Base-by-base conservation (phyloP, 2,797 vertebrate species). In the Phaenicophaeus curvirostris region DNA sequence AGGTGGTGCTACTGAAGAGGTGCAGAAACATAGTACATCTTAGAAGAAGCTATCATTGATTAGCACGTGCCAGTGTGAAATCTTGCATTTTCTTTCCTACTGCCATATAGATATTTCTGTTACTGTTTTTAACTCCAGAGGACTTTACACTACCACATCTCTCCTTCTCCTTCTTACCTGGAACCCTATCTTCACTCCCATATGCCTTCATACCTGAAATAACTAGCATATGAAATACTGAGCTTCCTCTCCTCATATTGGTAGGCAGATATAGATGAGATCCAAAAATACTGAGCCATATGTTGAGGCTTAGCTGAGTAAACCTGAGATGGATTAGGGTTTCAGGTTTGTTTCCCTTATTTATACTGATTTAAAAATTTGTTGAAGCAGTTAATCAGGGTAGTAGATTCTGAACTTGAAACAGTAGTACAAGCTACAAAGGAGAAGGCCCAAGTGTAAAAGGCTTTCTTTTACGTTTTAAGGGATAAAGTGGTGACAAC, bases 191-290 rank as follows among this genome's bases (percentile, higher is more conserved):
- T 78, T 90, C 46, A 28, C 19, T 85, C 41, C 11, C 9, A 63
- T 25, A 16, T 66, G 11, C 71, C 23, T 41, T 42, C 41, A 28
- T 37, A 57, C 5, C 7, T 68, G 41, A 57, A 71, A 57, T 15
- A 90, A 53, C 35, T 28, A 68, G 1, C 7, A 8, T 30, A n/a
- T 31, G 30, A 39, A 0, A 0, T 61, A 30, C 15, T 74, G 28
- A 88, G 18, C 8, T 59, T 88, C 23, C 35, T 3, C 13, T 14
- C 4, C 8, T 66, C 13, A 7, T 42, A 33, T 11, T 55, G 31
- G 15, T 28, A 58, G 42, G 33, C 10, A 54, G 67, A 46, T 25
- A 28, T 1, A 51, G 9, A 20, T 69, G 67, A 86, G 19, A 44
- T 51, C 9, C 11, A 71, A 59, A 94, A 55, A 17, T 5, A 13